Conservation (phyloP, 1,140 invertebrate genomes). For the Potamilus streckersoni region DNA sequence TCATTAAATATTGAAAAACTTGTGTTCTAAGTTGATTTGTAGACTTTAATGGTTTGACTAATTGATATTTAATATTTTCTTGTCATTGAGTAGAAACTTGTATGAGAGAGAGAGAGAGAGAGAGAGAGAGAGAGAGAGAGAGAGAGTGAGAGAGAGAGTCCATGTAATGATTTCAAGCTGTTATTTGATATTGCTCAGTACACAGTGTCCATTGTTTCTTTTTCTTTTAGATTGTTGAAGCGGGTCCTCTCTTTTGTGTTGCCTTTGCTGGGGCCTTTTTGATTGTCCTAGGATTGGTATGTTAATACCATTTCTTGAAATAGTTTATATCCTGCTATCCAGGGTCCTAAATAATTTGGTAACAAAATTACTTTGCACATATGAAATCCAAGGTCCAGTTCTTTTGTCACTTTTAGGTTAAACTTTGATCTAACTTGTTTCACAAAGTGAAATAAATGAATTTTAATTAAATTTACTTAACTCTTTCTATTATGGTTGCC, state of each 20-base stretch:
- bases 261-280: slow-evolving; percentile 53
- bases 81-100: not conserved
- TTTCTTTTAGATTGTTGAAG: slow-evolving; percentile 51
- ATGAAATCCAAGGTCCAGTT: too few relatives aligned
- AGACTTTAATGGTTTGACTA: not conserved
- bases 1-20: too few relatives aligned
- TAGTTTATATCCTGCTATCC: too few relatives aligned
- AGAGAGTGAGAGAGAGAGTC: not conserved
- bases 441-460: too few relatives aligned
- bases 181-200: not conserved
- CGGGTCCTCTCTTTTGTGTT: slow-evolving; percentile 61
- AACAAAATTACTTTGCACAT: too few relatives aligned
- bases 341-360: too few relatives aligned
- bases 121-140: not conserved
- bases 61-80: not conserved
- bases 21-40: not conserved
- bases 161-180: not conserved
- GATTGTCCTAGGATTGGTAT: slow-evolving; percentile 62
- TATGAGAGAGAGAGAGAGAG: not conserved
- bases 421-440: too few relatives aligned
- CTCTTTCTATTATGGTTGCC: too few relatives aligned
- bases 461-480: too few relatives aligned
- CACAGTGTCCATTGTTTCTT: not conserved
- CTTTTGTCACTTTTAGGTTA: too few relatives aligned
- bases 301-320: slow-evolving; percentile 1